These are phyloP conservation scores for Alloscopus bannaensis DNA, from an alignment of 2,888 invertebrate genomes.

Conservation along the genomic window DNA sequence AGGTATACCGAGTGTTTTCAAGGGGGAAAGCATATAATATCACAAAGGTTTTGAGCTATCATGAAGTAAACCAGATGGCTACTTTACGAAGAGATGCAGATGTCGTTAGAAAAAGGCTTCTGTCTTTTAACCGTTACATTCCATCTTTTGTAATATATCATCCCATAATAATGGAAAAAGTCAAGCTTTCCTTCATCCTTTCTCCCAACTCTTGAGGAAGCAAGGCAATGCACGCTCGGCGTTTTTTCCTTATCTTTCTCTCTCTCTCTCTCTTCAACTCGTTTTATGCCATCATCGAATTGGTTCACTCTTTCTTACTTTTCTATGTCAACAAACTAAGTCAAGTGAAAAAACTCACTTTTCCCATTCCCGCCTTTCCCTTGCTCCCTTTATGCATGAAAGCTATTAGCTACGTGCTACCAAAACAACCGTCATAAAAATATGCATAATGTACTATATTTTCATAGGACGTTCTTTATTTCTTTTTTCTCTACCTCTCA, in stretches of 20 bases:
- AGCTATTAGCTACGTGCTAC: slow-evolving; percentile 62
- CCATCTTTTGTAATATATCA: slow-evolving; percentile 49
- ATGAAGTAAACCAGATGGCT: slow-evolving; percentile 59
- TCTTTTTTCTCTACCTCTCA: too few species aligned
- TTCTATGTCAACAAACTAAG: slow-evolving; percentile 60
- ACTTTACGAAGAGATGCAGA: slow-evolving; percentile 48
- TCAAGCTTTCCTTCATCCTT: slow-evolving; percentile 3
- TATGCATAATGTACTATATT: slow-evolving; percentile 53
- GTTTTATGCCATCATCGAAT: slow-evolving; percentile 28
- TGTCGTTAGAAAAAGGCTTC: slow-evolving; percentile 38
- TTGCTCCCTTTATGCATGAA: slow-evolving; percentile 63
- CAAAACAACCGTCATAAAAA: slow-evolving; percentile 57
- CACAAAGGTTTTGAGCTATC: slow-evolving; percentile 11
- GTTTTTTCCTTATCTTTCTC: too few species aligned
- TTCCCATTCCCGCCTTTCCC: slow-evolving; percentile 57
- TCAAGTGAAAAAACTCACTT: slow-evolving; percentile 56
- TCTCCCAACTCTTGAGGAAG: not conserved
- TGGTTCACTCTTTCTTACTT: slow-evolving; percentile 48
- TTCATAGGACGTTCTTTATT: slow-evolving; percentile 19
- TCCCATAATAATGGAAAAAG: slow-evolving; percentile 49
- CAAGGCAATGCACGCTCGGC: not conserved
- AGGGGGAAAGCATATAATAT: slow-evolving; percentile 1
- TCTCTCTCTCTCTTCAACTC: not conserved
- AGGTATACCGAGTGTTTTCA: slow-evolving; percentile 1
- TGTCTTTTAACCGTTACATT: slow-evolving; percentile 45